These are phyloP conservation scores for Drosophila fungiperda DNA, from an alignment of 2,888 invertebrate genomes.

Conservation along the genomic window DNA sequence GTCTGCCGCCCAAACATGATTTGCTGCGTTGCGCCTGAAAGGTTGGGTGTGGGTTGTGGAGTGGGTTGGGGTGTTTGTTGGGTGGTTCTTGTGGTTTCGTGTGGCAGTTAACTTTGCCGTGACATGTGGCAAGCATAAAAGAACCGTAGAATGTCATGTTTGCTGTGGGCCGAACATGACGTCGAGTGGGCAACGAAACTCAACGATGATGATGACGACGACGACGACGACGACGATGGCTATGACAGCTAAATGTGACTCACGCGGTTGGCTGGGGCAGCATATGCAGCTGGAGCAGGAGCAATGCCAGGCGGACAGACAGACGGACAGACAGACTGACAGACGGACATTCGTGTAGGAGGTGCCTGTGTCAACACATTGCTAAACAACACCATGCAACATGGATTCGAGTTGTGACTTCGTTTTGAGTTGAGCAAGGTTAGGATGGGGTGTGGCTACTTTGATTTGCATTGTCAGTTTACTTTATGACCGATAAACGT, in stretches of 20 bases:
- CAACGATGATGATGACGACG: slow-evolving; percentile 22
- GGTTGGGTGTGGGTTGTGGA: neutral
- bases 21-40: slow-evolving; percentile 14
- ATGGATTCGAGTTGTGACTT: neutral
- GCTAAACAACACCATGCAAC: slow-evolving; percentile 59
- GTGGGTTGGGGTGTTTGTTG: neutral
- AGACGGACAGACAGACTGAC: neutral
- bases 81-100: slow-evolving; percentile 32
- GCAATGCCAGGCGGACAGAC: neutral
- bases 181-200: slow-evolving; percentile 63
- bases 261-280: slow-evolving; percentile 33
- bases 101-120: slow-evolving; percentile 73
- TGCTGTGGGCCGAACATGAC: slow-evolving; percentile 77
- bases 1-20: slow-evolving; percentile 21
- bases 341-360: neutral
- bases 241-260: slow-evolving; percentile 62
- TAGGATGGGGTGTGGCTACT: neutral
- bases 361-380: slow-evolving; percentile 68
- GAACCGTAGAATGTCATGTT: slow-evolving; percentile 80
- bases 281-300: neutral
- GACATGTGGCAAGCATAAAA: slow-evolving; percentile 79
- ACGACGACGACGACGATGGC: slow-evolving; percentile 6
- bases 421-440: slow-evolving; percentile 12
- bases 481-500: too few species aligned
- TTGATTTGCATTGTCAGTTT: neutral